These are phyloP conservation scores for Leptinotarsa rubiginosa DNA, from an alignment of 2,888 invertebrate genomes.

Conservation along the genomic window DNA sequence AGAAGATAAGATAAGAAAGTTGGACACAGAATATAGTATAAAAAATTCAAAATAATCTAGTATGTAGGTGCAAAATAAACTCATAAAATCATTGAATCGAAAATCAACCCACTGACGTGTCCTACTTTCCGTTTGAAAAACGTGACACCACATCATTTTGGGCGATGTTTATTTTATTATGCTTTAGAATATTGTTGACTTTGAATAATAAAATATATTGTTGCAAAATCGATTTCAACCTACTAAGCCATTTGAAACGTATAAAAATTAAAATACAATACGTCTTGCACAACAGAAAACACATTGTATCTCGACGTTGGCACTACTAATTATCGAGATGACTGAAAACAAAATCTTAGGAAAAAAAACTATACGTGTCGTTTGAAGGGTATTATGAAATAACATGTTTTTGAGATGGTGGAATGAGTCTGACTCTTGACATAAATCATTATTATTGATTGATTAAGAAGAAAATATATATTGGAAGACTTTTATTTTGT, in stretches of 20 bases:
- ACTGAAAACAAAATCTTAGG: neutral
- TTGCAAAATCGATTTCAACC: slow-evolving; percentile 18
- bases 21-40: too few species aligned
- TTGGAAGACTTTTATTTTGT: too few species aligned
- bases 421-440: too few species aligned
- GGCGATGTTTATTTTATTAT: neutral
- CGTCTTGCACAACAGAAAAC: slow-evolving; percentile 22
- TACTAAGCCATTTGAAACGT: slow-evolving; percentile 15
- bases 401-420: neutral
- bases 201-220: slow-evolving; percentile 16
- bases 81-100: neutral
- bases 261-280: slow-evolving; percentile 17
- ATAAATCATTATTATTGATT: too few species aligned
- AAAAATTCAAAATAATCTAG: too few species aligned
- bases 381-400: neutral
- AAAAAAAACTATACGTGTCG: neutral
- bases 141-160: slow-evolving; percentile 8
- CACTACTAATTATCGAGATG: neutral
- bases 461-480: too few species aligned
- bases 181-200: slow-evolving; percentile 16
- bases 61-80: too few species aligned
- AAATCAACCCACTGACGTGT: slow-evolving; percentile 12
- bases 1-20: too few species aligned
- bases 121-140: neutral
- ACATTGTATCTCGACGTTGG: neutral